A percentile compares a stretch with the other conserved stretches of the same genome.
Conservation (phyloP, 2,113 vertebrate genomes). For the Pterocles burchelli region DNA sequence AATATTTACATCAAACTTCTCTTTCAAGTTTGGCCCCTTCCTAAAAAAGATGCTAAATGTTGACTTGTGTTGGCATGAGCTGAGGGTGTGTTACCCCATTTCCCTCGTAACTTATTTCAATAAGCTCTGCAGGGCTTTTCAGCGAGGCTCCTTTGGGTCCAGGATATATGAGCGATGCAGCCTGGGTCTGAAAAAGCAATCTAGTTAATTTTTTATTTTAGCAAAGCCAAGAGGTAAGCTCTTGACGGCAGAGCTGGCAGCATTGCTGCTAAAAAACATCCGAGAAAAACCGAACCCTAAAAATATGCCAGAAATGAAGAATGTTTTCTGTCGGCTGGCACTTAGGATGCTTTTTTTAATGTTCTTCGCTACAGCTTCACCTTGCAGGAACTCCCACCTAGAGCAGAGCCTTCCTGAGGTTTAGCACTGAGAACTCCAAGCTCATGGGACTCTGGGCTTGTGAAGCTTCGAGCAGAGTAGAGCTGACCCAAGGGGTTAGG, state of each 20-base stretch:
- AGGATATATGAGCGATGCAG: fast-evolving
- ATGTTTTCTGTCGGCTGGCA: background rate
- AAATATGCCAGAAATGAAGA: background rate
- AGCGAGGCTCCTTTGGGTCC: background rate
- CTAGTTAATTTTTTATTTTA: background rate
- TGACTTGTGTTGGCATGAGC: background rate
- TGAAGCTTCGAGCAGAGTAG: background rate
- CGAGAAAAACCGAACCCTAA: background rate
- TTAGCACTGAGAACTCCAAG: background rate
- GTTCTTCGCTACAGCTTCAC: background rate
- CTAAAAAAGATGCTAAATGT: background rate
- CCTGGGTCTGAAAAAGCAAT: background rate
- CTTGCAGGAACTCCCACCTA: background rate
- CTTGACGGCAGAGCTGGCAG: conserved; percentile 3
- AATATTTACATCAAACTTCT: background rate
- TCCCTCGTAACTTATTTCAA: background rate
- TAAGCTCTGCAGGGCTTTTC: background rate
- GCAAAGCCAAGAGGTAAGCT: background rate
- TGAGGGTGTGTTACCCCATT: fast-evolving
- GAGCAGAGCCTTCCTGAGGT: background rate
- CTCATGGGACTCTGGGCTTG: background rate
- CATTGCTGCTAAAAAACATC: background rate
- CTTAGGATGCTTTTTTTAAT: background rate
- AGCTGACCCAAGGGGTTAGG: background rate
- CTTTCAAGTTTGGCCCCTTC: background rate